Base-by-base conservation (phyloP, 2,113 vertebrate species). In the Nasalis larvatus region DNA sequence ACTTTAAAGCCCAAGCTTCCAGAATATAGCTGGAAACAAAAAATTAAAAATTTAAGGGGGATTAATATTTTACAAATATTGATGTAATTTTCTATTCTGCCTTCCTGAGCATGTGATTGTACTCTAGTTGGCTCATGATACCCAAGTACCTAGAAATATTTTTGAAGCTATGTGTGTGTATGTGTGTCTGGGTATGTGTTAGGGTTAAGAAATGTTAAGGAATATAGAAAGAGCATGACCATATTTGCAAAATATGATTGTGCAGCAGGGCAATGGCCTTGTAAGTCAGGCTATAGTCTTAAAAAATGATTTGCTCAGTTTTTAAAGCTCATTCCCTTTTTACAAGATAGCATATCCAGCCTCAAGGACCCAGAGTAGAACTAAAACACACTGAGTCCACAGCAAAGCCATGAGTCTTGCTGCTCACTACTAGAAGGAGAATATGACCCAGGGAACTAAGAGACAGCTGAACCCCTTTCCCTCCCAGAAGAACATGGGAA, bases 21-120 rank as follows among this genome's bases (percentile, higher is more conserved):
- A 92, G 63, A 97, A 73, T 95, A 16, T 73, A 90, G 35, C 49
- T 92, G 49, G 30, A 16, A 88, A 88, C 23, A 85, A 52, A 37
- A 95, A 88, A 93, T 90, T 81, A 96, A 89, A 96, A 81, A 85
- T 97, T 96, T 90, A 96, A 80, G 37, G 32, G 37, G 0, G 18
- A 91, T 91, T 87, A 73, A 91, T 96, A 97, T 94, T 97, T 97
- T 85, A 4, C 63, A 92, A 97, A 96, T 96, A 92, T 92, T 89
- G 90, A 94, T 81, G n/a, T 83, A 71, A 37, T 87, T 95, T 97
- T 86, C 66, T 80, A 32, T 94, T 92, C 60, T 90, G 42, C 20
- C 13, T 89, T 93, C 42, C 68, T 93, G 21, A 94, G n/a, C 32
- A 95, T 6, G 13, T 37, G 52, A 78, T 86, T 37, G 82, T 88